Base-by-base conservation (phyloP, 2,113 vertebrate species). In the Zosterops lateralis region DNA sequence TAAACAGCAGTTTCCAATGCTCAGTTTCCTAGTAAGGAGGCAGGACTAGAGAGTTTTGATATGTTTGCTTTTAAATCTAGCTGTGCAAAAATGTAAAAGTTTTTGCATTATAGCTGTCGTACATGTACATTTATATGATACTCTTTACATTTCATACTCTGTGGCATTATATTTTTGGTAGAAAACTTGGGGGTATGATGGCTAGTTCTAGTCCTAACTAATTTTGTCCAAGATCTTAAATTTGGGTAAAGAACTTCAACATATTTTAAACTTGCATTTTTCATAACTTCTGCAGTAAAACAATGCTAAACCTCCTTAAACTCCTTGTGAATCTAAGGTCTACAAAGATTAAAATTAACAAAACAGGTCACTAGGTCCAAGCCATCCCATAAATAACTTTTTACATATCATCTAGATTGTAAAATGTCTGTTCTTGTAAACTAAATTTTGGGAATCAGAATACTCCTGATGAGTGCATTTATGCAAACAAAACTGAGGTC, bases 71-170 rank as follows among this genome's bases (percentile, higher is more conserved):
- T 93, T 50, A 87, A 72, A 64, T 54, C 29, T 31, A 84, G 10
- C 3, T 40, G 2, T n/a, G 64, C 12, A 53, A 80, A 64, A 84
- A 64, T 42, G 8, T 22, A 42, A 40, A 91, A 57, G 2, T 34
- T 47, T 66, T 67, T 44, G 7, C 9, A 26, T 26, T 58, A 16
- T 16, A 24, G 3, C 7, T 72, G n/a, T 75, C 28, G 26, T 26
- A 34, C 1, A 4, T 25, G 5, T 38, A 76, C 6, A 4, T 12
- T 40, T 44, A 26, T 1, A 7, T 1, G 1, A 62, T 25, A 29
- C 5, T 28, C 48, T 54, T 76, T 32, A 32, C 5, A n/a, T 38
- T 54, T 76, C 17, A 24, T 58, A 32, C 2, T 57, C 14, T 40
- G 4, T n/a, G 54, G 26, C 8, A 3, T 25, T 36, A 60, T 10